Conservation (phyloP, 2,888 invertebrate species). For the Latrodectus hesperus region DNA sequence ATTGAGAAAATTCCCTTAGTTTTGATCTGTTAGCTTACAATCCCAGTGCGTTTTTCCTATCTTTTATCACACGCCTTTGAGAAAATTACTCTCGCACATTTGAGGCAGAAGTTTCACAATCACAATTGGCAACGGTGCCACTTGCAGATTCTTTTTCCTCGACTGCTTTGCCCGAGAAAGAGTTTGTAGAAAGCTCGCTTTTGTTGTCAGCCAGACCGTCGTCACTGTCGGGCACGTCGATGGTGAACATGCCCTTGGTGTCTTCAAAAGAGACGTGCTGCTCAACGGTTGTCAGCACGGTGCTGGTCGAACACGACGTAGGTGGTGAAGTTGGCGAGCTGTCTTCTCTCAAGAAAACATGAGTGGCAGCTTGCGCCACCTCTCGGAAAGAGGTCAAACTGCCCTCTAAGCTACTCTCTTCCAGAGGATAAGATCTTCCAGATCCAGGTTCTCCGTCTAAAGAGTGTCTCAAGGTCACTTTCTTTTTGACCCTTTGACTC, state of each 20-base stretch:
- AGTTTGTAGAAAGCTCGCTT: constrained; percentile 13
- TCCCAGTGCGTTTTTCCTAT: too few relatives aligned
- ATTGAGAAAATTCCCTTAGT: too few relatives aligned
- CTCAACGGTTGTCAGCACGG: constrained; percentile 26
- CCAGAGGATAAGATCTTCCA: constrained; percentile 38
- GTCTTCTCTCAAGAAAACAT: constrained; percentile 31
- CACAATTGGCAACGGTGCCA: neutral
- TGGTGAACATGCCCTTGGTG: constrained; percentile 32
- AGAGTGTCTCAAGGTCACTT: constrained; percentile 83
- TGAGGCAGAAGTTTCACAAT: neutral
- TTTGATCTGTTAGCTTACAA: too few relatives aligned
- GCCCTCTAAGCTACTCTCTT: constrained; percentile 51
- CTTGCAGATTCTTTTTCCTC: neutral
- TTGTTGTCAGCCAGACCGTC: constrained; percentile 12
- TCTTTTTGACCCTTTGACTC: constrained; percentile 86
- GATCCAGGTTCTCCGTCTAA: constrained; percentile 64
- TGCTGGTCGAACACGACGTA: constrained; percentile 19
- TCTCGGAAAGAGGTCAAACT: constrained; percentile 27
- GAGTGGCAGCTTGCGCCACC: neutral
- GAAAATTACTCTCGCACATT: too few relatives aligned
- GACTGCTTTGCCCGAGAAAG: neutral
- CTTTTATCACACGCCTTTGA: too few relatives aligned
- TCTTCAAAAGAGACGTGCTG: constrained; percentile 27
- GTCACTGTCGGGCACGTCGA: constrained; percentile 56
- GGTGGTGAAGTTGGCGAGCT: constrained; percentile 20